Evolutionary conservation across 2,797 vertebrate genomes (phyloP).

Genomic region (Morus bassanus): DNA sequence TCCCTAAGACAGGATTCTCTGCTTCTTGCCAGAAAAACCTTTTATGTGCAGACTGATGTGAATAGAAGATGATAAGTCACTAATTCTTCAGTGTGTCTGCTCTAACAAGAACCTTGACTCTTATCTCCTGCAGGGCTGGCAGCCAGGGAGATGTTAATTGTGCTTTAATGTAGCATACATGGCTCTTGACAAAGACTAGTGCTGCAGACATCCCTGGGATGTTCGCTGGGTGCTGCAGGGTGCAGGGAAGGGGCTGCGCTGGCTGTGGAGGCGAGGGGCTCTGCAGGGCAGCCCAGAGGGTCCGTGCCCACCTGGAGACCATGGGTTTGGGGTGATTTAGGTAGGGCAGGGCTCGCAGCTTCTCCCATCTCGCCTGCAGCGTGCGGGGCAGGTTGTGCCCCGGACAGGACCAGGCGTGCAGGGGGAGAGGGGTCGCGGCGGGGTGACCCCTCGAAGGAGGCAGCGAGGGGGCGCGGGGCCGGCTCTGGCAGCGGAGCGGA

Average conservation of each 20-base stretch:
- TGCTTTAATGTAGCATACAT: neutral
- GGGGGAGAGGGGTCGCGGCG: accelerated
- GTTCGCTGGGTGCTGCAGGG: neutral
- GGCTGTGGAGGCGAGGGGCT: neutral
- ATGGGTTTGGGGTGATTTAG: neutral
- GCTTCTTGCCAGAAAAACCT: neutral
- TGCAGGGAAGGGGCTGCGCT: neutral
- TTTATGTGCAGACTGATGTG: constrained; percentile 29
- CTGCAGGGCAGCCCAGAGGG: neutral
- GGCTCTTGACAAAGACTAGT: neutral
- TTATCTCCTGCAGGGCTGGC: constrained; percentile 25
- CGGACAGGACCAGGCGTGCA: accelerated
- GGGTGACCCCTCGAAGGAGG: neutral
- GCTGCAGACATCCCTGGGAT: neutral
- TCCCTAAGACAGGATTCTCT: neutral
- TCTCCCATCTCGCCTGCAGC: neutral
- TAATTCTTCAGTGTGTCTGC: constrained; percentile 13
- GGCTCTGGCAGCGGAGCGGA: neutral
- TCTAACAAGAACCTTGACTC: neutral
- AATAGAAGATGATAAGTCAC: constrained; percentile 10
- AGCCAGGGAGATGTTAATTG: constrained; percentile 15
- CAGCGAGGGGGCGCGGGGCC: neutral
- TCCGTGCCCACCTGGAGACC: neutral
- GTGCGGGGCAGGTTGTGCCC: neutral
- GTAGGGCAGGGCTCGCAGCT: neutral